phyloP scores from a whole-genome alignment of 2,113 vertebrate species.

The Erythrocercus mccallii region DNA sequence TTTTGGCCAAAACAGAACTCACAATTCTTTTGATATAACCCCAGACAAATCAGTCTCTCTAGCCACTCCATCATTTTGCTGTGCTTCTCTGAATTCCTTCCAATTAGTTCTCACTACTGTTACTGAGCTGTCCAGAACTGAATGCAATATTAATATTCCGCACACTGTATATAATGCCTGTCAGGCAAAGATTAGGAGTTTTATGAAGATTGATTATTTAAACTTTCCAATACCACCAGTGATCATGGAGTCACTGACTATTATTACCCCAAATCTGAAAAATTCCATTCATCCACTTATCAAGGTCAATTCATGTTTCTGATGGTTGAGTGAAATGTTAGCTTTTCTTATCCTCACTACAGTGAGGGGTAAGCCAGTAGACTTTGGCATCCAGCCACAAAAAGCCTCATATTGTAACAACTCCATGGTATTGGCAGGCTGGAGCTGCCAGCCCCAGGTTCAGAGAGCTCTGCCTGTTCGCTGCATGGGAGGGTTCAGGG shows the following conservation, averaged over 20 bases:
- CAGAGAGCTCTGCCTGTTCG: neutral
- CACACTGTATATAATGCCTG: conserved; percentile 13
- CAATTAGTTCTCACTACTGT: conserved; percentile 37
- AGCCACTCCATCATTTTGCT: conserved; percentile 19
- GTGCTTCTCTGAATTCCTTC: conserved; percentile 40
- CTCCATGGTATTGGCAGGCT: neutral
- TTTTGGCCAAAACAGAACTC: neutral
- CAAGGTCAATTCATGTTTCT: conserved; percentile 41
- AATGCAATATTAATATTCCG: conserved; percentile 31
- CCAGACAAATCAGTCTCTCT: neutral
- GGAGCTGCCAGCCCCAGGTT: neutral
- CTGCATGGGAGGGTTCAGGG: rapidly evolving
- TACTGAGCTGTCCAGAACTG: conserved; percentile 30
- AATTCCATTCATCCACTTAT: conserved; percentile 47
- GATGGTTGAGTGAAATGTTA: conserved; percentile 49
- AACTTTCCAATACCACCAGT: neutral
- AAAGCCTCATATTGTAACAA: neutral
- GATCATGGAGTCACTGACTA: neutral
- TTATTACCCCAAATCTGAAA: conserved; percentile 28
- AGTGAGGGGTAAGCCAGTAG: conserved; percentile 24
- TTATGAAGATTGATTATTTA: conserved; percentile 48
- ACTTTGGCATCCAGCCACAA: conserved; percentile 27
- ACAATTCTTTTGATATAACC: neutral
- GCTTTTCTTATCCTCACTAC: conserved; percentile 1
- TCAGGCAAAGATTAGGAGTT: conserved; percentile 34